Conservation (phyloP, 2,797 vertebrate species). For the Acanthopagrus latus region DNA sequence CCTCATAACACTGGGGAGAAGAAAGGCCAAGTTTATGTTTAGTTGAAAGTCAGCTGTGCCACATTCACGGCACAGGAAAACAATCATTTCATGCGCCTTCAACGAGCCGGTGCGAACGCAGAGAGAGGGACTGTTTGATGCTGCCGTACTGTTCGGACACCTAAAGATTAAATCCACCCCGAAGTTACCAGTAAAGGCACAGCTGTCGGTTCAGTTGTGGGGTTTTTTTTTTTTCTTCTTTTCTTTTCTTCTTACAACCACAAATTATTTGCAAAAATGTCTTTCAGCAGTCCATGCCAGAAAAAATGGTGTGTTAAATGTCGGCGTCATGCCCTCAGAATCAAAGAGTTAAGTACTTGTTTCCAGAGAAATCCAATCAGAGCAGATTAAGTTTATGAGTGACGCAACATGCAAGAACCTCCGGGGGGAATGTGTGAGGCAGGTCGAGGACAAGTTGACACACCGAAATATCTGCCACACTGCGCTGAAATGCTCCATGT, state of each 20-base stretch:
- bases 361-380: slow-evolving; percentile 9
- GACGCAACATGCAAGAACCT: slow-evolving; percentile 5
- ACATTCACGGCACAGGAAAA: slow-evolving; percentile 67
- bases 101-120: slow-evolving; percentile 31
- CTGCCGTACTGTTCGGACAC: slow-evolving; percentile 26
- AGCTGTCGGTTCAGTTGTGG: not conserved
- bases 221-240: not conserved
- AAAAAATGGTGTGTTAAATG: not conserved
- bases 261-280: not conserved
- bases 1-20: slow-evolving; percentile 71
- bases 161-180: not conserved
- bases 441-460: not conserved
- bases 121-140: slow-evolving; percentile 20
- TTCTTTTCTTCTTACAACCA: not conserved
- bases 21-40: slow-evolving; percentile 63
- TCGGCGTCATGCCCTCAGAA: not conserved
- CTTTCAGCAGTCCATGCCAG: not conserved
- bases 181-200: not conserved
- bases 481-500: not conserved
- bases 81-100: slow-evolving; percentile 58
- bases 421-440: not conserved
- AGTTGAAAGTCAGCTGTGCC: slow-evolving; percentile 71
- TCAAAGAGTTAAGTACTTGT: not conserved
- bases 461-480: not conserved
- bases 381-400: not conserved